These are phyloP conservation scores for Etheostoma nigrum DNA, from an alignment of 2,797 vertebrate species.

Conservation along the genomic window DNA sequence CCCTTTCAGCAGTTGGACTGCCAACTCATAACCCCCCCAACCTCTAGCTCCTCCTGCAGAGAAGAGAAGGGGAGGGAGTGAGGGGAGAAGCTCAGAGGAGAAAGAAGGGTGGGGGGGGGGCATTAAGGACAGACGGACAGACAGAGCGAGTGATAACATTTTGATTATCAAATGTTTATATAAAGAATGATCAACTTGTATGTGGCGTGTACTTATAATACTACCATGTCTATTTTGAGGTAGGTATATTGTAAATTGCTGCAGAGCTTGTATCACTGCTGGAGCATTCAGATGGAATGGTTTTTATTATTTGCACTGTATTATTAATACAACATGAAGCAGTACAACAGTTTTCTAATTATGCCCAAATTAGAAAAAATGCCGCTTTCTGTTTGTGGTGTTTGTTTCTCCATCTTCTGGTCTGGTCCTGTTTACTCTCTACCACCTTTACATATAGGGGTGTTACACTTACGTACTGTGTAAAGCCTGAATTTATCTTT, in stretches of 20 bases:
- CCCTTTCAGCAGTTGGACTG: conserved; percentile 74
- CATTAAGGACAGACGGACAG: conserved; percentile 22
- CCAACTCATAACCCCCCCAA: conserved; percentile 73
- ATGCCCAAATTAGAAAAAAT: conserved; percentile 22
- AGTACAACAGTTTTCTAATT: no score
- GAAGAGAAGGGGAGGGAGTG: conserved; percentile 34
- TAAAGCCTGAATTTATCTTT: not conserved
- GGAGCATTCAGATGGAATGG: conserved; percentile 19
- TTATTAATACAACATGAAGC: no score
- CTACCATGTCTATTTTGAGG: not conserved
- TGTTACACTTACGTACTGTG: not conserved
- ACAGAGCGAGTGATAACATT: conserved; percentile 12
- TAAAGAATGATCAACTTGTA: not conserved
- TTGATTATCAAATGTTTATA: not conserved
- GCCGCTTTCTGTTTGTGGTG: not conserved
- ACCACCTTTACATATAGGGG: not conserved
- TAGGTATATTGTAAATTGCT: conserved; percentile 3
- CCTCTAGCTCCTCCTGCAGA: conserved; percentile 66
- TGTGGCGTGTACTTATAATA: not conserved
- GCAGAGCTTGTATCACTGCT: conserved; percentile 15
- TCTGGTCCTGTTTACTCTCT: not conserved
- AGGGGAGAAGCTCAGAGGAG: conserved; percentile 30
- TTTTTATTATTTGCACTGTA: no score
- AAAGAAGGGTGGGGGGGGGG: not conserved
- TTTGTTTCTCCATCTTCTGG: conserved; percentile 1